Evolutionary conservation across 2,888 invertebrate species (phyloP).

Genomic region (Trachelus troglodyta): DNA sequence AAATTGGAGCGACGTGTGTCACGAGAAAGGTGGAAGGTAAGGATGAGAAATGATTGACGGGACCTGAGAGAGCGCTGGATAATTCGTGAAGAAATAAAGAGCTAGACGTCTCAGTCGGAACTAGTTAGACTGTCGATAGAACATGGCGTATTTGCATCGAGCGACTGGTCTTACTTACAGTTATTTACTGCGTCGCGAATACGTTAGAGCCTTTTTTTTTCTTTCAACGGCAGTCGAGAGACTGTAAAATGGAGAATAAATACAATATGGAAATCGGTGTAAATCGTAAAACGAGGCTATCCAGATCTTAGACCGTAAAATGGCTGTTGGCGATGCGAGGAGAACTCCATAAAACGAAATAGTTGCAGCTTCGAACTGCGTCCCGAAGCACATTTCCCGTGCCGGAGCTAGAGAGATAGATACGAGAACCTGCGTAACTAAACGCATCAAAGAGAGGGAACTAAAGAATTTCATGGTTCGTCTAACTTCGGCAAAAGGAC

Average conservation of each 20-base stretch:
- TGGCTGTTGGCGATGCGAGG: slow-evolving; percentile 33
- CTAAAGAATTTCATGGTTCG: neutral
- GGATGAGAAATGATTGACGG: neutral
- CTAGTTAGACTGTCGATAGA: neutral
- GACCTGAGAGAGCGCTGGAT: neutral
- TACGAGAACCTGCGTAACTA: neutral
- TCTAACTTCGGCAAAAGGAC: neutral
- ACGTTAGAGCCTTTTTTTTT: neutral
- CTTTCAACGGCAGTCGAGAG: neutral
- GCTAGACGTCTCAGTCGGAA: neutral
- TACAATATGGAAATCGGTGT: slow-evolving; percentile 54
- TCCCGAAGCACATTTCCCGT: slow-evolving; percentile 11
- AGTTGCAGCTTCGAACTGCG: slow-evolving; percentile 47
- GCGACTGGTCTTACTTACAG: neutral
- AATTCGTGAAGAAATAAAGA: neutral
- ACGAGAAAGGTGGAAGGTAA: neutral
- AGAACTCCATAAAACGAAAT: slow-evolving; percentile 56
- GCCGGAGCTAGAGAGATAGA: neutral
- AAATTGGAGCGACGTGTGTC: neutral
- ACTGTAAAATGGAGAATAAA: slow-evolving; percentile 41
- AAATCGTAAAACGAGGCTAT: slow-evolving; percentile 55
- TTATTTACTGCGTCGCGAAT: neutral
- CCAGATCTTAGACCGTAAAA: slow-evolving; percentile 40
- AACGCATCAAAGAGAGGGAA: neutral
- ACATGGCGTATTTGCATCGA: neutral